Evolutionary conservation across 2,113 vertebrate species (phyloP).

Genomic region (Malurus elegans): DNA sequence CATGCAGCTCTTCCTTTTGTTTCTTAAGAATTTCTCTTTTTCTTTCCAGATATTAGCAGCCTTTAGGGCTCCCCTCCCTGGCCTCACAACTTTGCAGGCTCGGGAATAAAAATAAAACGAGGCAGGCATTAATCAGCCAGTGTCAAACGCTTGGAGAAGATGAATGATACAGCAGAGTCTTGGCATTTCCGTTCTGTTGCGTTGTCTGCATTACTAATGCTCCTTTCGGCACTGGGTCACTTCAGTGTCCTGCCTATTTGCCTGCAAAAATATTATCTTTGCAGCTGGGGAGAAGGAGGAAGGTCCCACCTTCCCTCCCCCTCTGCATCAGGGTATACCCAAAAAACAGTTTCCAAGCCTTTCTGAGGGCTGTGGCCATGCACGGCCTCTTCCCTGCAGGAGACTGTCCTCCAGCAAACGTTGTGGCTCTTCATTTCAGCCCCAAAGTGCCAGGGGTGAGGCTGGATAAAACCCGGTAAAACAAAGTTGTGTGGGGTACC

Average conservation of each 20-base stretch:
- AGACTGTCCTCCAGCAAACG: neutral
- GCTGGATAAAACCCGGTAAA: neutral
- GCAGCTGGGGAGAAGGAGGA: neutral
- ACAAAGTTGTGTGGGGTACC: neutral
- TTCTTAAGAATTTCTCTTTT: neutral
- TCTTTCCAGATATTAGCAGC: neutral
- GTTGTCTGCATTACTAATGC: conserved; percentile 16
- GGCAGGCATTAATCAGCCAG: conserved; percentile 57
- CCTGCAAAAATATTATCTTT: conserved; percentile 64
- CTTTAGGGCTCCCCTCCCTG: neutral
- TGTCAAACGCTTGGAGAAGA: conserved; percentile 26
- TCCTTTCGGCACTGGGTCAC: neutral
- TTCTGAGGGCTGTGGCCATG: neutral
- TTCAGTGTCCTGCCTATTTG: conserved; percentile 14
- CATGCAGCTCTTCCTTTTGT: neutral
- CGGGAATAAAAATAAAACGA: conserved; percentile 38
- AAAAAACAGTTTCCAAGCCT: neutral
- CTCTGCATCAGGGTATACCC: neutral
- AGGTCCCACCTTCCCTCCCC: neutral
- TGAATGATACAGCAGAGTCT: conserved; percentile 25
- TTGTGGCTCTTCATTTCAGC: neutral
- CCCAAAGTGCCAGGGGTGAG: neutral
- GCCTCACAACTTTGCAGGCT: neutral
- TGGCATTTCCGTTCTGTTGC: conserved; percentile 52
- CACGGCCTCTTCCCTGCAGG: neutral